These are phyloP conservation scores for Charanyca ferruginea DNA, from an alignment of 2,888 invertebrate genomes.

Conservation along the genomic window DNA sequence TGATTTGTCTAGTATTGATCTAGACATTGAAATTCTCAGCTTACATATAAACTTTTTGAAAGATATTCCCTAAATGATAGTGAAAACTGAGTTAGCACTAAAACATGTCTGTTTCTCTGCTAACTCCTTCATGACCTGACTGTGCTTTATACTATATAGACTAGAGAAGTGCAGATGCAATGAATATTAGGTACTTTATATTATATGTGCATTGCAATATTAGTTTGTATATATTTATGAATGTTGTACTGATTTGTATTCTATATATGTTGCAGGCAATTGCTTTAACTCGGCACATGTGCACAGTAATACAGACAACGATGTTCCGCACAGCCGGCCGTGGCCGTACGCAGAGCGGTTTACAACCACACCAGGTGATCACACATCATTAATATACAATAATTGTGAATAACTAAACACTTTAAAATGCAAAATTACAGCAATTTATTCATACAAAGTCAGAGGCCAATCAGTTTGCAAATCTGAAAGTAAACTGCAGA, in stretches of 20 bases:
- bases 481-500: background rate
- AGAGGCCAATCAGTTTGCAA: background rate
- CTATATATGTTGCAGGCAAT: slow-evolving; percentile 68
- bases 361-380: slow-evolving; percentile 59
- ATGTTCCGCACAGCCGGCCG: slow-evolving; percentile 54
- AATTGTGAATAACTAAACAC: background rate
- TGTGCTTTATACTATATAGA: too few species aligned
- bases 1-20: too few species aligned
- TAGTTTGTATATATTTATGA: background rate
- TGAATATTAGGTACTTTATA: background rate
- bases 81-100: too few species aligned
- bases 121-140: too few species aligned
- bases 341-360: slow-evolving; percentile 72
- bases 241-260: background rate
- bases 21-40: too few species aligned
- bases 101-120: too few species aligned
- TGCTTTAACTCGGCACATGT: slow-evolving; percentile 81
- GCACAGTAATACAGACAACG: slow-evolving; percentile 65
- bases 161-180: too few species aligned
- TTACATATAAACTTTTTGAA: too few species aligned
- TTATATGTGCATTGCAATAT: background rate
- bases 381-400: background rate
- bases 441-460: slow-evolving; percentile 14
- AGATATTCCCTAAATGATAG: too few species aligned
- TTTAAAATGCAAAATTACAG: background rate